phyloP scores from a whole-genome alignment of 2,797 vertebrate genomes.

The Gymnopithys bicolor region DNA sequence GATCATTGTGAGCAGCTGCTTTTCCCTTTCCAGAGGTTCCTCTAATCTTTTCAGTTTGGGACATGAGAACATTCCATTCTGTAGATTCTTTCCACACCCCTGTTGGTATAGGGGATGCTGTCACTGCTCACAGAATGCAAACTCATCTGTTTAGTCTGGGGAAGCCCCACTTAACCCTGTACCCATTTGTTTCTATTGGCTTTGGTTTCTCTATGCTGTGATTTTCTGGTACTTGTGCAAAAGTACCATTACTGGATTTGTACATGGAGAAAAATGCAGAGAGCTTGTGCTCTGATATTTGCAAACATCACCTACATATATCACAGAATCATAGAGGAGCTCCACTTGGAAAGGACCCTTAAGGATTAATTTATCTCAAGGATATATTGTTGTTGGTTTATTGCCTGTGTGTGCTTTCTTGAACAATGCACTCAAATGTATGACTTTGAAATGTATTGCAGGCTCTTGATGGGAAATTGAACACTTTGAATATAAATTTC shows the following conservation, averaged over 20 bases:
- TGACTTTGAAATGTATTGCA: background rate
- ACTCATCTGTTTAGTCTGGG: background rate
- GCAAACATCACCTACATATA: background rate
- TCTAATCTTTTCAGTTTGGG: background rate
- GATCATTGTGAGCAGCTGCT: background rate
- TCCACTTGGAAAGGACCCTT: rapidly evolving
- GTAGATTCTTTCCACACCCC: background rate
- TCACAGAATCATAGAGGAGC: background rate
- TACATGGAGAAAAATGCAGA: conserved; percentile 21
- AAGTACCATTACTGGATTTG: conserved; percentile 37
- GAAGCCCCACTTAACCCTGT: background rate
- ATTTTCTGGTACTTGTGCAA: conserved; percentile 34
- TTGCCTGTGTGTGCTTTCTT: background rate
- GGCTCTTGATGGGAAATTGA: background rate
- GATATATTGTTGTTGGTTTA: background rate
- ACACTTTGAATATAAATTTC: background rate
- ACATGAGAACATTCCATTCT: background rate
- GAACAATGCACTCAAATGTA: background rate
- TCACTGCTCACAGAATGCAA: background rate
- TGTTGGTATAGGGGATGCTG: background rate
- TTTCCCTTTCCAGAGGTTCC: background rate
- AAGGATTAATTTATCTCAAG: background rate
- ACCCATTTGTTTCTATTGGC: background rate
- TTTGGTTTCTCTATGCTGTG: background rate
- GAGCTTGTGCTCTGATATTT: conserved; percentile 44